phyloP scores from a whole-genome alignment of 2,888 invertebrate genomes.

The Corythucha ciliata region DNA sequence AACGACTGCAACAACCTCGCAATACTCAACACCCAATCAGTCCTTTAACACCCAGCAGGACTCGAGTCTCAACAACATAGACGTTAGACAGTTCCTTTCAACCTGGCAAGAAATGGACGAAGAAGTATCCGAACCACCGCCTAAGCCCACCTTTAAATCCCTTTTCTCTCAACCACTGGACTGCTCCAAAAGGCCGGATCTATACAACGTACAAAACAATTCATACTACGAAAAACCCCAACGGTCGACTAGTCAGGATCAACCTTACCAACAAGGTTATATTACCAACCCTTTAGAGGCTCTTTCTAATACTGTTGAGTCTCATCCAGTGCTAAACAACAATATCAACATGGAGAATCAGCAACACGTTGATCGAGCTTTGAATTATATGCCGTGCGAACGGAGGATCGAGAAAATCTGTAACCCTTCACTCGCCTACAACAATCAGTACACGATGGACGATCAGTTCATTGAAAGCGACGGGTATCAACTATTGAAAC shows the following conservation, averaged over 20 bases:
- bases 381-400: slow-evolving; percentile 13
- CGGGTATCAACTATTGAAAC: too few species aligned
- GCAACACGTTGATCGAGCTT: slow-evolving; percentile 5
- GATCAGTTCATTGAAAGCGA: too few species aligned
- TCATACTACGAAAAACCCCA: slow-evolving; percentile 10
- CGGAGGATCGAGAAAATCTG: slow-evolving; percentile 22
- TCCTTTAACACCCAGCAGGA: slow-evolving; percentile 13
- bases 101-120: slow-evolving; percentile 30
- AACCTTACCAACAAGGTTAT: slow-evolving; percentile 1
- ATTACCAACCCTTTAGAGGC: slow-evolving; percentile 13
- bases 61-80: slow-evolving; percentile 14
- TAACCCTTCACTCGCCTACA: slow-evolving; percentile 3
- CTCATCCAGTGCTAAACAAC: slow-evolving; percentile 7
- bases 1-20: too few species aligned
- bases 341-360: slow-evolving; percentile 6
- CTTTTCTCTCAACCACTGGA: too few species aligned
- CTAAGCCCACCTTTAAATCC: slow-evolving; percentile 15
- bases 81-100: slow-evolving; percentile 25
- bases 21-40: slow-evolving; percentile 18
- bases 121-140: slow-evolving; percentile 20
- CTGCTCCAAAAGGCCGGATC: slow-evolving; percentile 24
- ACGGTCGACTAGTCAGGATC: slow-evolving; percentile 4
- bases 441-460: slow-evolving; percentile 9
- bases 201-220: slow-evolving; percentile 6
- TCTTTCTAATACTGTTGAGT: not conserved